Evolutionary conservation across 2,888 invertebrate genomes (phyloP), one percentile per base, ranked within the genome.

Genomic region (Cheilosia vulpina): DNA sequence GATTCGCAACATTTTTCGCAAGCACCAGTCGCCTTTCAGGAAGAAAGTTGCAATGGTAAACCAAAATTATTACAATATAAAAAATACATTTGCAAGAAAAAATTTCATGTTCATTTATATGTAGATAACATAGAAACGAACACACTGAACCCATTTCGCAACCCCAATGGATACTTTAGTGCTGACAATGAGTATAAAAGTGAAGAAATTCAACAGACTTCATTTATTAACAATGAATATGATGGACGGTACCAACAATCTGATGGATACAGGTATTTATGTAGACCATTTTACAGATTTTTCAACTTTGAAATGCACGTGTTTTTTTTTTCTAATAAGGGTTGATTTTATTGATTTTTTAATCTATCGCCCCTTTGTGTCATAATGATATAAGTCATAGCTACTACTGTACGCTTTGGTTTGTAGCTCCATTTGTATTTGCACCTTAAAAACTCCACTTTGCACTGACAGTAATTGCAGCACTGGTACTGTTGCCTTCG

Each of bases 91-190:
- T 58, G 0, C 2, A 45, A 31, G 13, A 38, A 41, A 11, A n/a
- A 45, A 69, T 68, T 58, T 55, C 3, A 9, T 31, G 27, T 27
- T 27, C 6, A 31, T 31, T 9, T 31, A 31, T 17, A 17, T 71
- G 11, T 72, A 87, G 88, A 81, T 3, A 83, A 80, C 58, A 75
- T 88, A 57, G 90, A 89, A 88, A 88, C 90, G 47, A 92, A 92
- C 76, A 92, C 92, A 88, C 87, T 92, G 79, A 92, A 92, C 89
- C 92, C 92, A 0, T 92, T 92, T 89, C 87, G 91, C 41, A 92
- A 91, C 87, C 90, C 91, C 7, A 89, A 88, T 79, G 89, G 89
- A 58, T 92, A 91, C 89, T 87, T 89, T 15, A 89, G 89, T 24
- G 88, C 90, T 3, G 90, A 89, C 9, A 88, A 88, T 21, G 89